These are phyloP conservation scores for Calephelis virginiensis DNA, from an alignment of 1,140 invertebrate genomes.

Conservation along the genomic window DNA sequence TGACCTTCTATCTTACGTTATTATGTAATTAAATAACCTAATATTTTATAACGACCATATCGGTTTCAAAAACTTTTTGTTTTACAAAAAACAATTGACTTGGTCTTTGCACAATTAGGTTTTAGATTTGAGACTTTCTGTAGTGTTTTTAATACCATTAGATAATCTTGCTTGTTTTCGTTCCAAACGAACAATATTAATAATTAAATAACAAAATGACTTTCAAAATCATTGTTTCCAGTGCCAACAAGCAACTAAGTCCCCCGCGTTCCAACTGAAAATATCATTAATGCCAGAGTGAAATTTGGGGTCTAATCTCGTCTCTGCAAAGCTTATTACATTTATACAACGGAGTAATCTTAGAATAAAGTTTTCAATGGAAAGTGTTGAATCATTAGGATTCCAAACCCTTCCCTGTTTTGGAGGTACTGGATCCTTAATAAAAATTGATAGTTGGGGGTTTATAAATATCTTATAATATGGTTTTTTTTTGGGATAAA, in stretches of 20 bases:
- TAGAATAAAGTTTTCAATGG: conserved; percentile 77
- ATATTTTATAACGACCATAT: no score
- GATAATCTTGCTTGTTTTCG: no score
- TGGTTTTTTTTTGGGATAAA: no score
- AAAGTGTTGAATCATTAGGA: conserved; percentile 74
- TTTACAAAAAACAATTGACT: no score
- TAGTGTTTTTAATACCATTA: neutral
- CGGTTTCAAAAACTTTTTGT: no score
- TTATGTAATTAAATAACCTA: no score
- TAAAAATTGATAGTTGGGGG: conserved; percentile 22
- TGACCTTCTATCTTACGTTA: no score
- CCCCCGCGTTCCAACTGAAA: conserved; percentile 67
- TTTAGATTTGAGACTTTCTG: neutral
- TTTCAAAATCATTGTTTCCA: conserved; percentile 72
- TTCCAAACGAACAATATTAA: neutral
- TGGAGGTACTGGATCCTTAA: conserved; percentile 52
- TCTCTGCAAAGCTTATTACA: conserved; percentile 76
- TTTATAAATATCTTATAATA: neutral
- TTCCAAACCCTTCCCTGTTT: conserved; percentile 63
- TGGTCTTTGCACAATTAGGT: no score
- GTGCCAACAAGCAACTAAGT: conserved; percentile 52
- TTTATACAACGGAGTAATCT: conserved; percentile 76
- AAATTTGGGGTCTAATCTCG: conserved; percentile 75
- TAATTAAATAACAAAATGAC: conserved; percentile 56
- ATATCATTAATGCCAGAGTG: conserved; percentile 77